phyloP scores from a whole-genome alignment of 2,888 invertebrate genomes.

The Osmoderma eremita region DNA sequence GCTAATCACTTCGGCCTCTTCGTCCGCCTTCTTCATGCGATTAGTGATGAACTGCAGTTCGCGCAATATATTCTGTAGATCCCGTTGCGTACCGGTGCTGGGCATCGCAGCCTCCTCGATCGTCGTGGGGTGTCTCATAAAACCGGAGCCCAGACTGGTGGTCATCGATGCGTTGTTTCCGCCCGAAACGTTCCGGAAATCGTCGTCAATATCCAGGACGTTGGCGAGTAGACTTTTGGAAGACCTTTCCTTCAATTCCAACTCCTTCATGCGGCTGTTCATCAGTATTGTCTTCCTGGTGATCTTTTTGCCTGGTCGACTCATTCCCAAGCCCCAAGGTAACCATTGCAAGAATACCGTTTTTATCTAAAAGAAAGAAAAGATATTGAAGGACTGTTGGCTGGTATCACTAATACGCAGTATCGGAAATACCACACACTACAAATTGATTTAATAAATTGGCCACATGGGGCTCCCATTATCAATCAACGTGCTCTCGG shows the following conservation, averaged over 20 bases:
- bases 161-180: constrained; percentile 61
- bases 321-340: constrained; percentile 96
- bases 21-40: constrained; percentile 93
- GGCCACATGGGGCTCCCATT: no score
- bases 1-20: constrained; percentile 90
- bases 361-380: constrained; percentile 77
- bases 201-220: constrained; percentile 95
- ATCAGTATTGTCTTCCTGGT: constrained; percentile 90
- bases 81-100: constrained; percentile 76
- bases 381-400: no score
- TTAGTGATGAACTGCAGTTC: constrained; percentile 95
- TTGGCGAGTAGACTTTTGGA: constrained; percentile 94
- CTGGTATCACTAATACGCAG: no score
- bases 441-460: no score
- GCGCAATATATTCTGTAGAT: constrained; percentile 88
- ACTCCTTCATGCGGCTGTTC: constrained; percentile 90
- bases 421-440: not conserved
- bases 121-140: constrained; percentile 78
- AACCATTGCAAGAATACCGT: constrained; percentile 96
- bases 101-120: constrained; percentile 72
- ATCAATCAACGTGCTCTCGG: no score
- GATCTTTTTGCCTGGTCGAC: constrained; percentile 93
- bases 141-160: constrained; percentile 63
- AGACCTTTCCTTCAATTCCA: constrained; percentile 92
- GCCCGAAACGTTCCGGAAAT: constrained; percentile 81